These are phyloP conservation scores for Hippocampus comes DNA, from an alignment of 2,113 vertebrate species.

Conservation along the genomic window DNA sequence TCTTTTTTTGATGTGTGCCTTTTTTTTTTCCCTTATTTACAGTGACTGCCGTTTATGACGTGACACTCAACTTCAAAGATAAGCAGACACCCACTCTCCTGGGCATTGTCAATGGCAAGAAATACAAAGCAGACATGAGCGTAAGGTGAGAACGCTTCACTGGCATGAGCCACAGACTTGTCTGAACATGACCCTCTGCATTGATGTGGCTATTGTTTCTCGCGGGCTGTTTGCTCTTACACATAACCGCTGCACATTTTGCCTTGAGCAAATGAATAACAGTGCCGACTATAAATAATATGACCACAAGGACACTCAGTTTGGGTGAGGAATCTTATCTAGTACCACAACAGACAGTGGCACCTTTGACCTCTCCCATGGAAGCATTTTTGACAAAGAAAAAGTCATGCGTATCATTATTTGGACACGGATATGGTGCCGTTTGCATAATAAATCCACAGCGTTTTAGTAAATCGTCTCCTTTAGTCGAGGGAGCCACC, in stretches of 20 bases:
- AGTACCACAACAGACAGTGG: background rate
- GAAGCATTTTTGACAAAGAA: background rate
- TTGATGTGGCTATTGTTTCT: background rate
- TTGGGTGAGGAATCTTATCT: background rate
- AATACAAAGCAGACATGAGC: conserved; percentile 93
- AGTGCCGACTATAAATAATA: background rate
- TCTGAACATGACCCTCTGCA: background rate
- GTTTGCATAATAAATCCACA: conserved; percentile 8
- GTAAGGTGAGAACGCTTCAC: conserved; percentile 84
- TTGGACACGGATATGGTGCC: background rate
- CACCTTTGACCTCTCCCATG: background rate
- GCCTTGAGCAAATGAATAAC: background rate
- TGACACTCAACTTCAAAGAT: conserved; percentile 95
- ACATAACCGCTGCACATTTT: background rate
- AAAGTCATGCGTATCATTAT: background rate
- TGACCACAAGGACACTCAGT: background rate
- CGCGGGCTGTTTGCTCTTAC: background rate
- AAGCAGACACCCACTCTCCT: conserved; percentile 92
- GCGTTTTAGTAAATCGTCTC: background rate
- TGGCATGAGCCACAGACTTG: background rate
- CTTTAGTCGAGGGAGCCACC: conserved; percentile 12
- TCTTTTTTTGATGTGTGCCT: background rate
- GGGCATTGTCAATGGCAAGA: conserved; percentile 92
- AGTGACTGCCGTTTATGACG: conserved; percentile 94
- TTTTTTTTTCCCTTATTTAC: background rate